Evolutionary conservation across 2,888 invertebrate genomes (phyloP), one percentile per base, ranked within the genome.

Genomic region (Cantharis rufa): DNA sequence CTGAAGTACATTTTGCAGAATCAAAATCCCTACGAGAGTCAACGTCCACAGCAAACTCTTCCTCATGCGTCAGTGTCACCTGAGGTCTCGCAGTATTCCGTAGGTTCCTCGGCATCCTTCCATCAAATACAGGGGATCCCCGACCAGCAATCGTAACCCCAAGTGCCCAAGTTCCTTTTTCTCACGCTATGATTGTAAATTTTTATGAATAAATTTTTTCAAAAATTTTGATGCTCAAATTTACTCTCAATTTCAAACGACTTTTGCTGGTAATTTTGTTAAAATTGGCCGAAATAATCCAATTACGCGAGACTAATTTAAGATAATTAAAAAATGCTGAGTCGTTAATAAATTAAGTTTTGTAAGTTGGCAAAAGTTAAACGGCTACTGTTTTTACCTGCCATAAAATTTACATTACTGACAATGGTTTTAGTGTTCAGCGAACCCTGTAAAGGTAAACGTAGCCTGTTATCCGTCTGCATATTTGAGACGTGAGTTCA

Each of bases 401-500:
- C 66, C 21, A 48, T 69, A 73, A 73, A 21, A 69, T 73, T 64
- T 61, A 69, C 62, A 74, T 32, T 27, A 70, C 64, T 66, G 63
- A 61, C 64, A 70, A 63, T 74, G 74, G 70, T 64, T 74, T 69
- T 69, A 71, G 32, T 72, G 75, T 72, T 68, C 70, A 72, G 69
- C 76, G 72, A 76, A 73, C 73, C 68, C 66, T 73, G 62, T 24
- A 73, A 72, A 48, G 64, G 64, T 66, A 63, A 72, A 70, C 15
- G 71, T 72, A 32, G 71, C 28, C 72, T 76, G 71, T 69, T 70
- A 80, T 79, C 83, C 81, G 86, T 86, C 86, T 86, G 86, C 85
- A 85, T 86, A 85, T 82, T 82, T 85, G 79, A 82, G 82, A 79
- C 79, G 82, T 86, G 85, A 86, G 85, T 84, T 85, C 85, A 85